phyloP scores from a whole-genome alignment of 2,888 invertebrate species.

The Pterostichus madidus region DNA sequence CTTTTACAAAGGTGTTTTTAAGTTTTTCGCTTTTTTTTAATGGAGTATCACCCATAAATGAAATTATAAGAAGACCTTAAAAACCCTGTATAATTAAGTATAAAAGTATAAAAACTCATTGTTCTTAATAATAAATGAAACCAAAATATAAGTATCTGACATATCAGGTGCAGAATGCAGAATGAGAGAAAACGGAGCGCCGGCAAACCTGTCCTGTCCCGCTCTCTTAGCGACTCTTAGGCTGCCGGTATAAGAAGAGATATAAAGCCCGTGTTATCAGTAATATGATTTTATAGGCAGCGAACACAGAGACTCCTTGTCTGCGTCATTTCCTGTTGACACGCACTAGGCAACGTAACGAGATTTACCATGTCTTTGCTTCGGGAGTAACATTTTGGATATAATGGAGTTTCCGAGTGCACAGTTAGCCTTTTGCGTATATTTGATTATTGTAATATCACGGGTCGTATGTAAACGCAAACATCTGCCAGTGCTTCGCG shows the following conservation, averaged over 20 bases:
- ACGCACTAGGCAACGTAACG: slow-evolving; percentile 60
- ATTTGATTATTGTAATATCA: slow-evolving; percentile 64
- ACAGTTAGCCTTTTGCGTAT: slow-evolving; percentile 65
- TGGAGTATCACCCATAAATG: no score
- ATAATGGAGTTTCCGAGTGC: slow-evolving; percentile 66
- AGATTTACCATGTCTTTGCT: slow-evolving; percentile 59
- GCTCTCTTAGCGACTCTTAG: slow-evolving; percentile 15
- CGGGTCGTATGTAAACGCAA: slow-evolving; percentile 62
- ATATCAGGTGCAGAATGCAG: slow-evolving; percentile 4
- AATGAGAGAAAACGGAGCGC: no score
- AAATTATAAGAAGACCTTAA: no score
- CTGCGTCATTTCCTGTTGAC: slow-evolving; percentile 64
- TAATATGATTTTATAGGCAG: slow-evolving; percentile 65
- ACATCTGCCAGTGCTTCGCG: slow-evolving; percentile 39
- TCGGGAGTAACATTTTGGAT: slow-evolving; percentile 62
- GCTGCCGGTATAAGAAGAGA: slow-evolving; percentile 34
- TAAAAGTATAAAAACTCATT: no score
- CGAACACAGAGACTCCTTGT: slow-evolving; percentile 63
- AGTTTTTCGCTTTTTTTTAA: no score
- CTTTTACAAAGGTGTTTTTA: no score
- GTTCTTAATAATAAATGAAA: no score
- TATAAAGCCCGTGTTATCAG: slow-evolving; percentile 59
- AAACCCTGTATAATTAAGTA: no score
- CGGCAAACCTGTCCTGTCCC: not conserved
- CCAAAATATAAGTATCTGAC: not conserved